Evolutionary conservation across 2,888 invertebrate genomes (phyloP), one percentile per base, ranked within the genome.

Genomic region (Sinodicranocentrus sp.): DNA sequence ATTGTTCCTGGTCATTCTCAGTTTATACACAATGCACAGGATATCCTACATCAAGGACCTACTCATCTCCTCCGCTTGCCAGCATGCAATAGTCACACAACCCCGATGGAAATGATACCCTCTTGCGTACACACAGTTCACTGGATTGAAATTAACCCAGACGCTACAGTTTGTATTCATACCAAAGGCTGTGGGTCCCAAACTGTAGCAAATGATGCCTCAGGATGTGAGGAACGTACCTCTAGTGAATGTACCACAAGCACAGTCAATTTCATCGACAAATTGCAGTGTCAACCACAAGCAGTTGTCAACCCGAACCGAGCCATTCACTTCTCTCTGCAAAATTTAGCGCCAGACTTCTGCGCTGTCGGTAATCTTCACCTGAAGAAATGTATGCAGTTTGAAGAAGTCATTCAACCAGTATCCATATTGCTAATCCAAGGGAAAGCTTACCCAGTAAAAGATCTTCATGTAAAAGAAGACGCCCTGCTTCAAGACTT

Each of bases 371-470:
- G 59, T 19, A 59, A 59, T 21, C 2, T 59, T 10, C 59, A 59
- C 21, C 59, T 59, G 19, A 8, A 15, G 13, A 10, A 59, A 5
- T 59, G 59, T 15, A 3, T 2, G 2, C 3, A 2, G 8, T 59
- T 59, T 15, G 21, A 59, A 21, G 23, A 59, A 23, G 6, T 21
- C 13, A 59, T 59, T 23, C 59, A 59, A 25, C 59, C 8, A 19
- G 52, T 75, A 0, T 21, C 75, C 2, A n/a, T 75, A 0, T 19
- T 63, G 0, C 44, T 75, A 6, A 28, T 75, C 21, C 13, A 75
- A 1, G 75, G 75, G 17, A 63, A 2, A 19, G 8, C 63, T 1
- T 63, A 48, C 26, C 63, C 75, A 2, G 75, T 75, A 0, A 15
- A 2, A 5, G 75, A 44, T 1, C 52, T 75, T 15, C 61, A 75